Percentiles rank a stretch among this genome's conserved stretches.
phyloP scores from a whole-genome alignment of 2,113 vertebrate genomes.

The Otocyon megalotis region DNA sequence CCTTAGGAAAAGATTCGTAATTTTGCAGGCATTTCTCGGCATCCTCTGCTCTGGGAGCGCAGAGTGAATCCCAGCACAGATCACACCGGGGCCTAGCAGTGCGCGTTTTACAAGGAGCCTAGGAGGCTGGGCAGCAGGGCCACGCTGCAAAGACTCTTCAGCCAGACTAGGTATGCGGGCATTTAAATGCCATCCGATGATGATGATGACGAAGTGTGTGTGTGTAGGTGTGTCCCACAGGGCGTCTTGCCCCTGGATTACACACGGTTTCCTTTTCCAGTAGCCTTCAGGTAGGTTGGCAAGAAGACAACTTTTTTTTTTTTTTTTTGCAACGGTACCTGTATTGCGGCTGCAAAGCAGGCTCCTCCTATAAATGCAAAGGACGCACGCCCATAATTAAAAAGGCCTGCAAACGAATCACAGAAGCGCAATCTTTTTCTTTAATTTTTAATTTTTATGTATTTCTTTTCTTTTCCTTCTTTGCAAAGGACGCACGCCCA shows the following conservation, averaged over 20 bases:
- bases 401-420: background rate
- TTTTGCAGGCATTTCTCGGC: background rate
- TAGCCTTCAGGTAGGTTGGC: conserved; percentile 80
- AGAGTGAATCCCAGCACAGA: background rate
- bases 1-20: background rate
- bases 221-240: conserved; percentile 72
- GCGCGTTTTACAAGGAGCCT: background rate
- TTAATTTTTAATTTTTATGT: no score
- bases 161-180: background rate
- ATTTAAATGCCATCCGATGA: conserved; percentile 57
- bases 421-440: background rate
- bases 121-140: background rate
- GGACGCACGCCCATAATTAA: background rate
- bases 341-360: conserved; percentile 22
- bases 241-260: conserved; percentile 35
- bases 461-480: no score
- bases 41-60: background rate
- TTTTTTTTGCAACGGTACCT: conserved; percentile 62
- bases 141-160: background rate
- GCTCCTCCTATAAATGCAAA: background rate
- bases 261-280: conserved; percentile 53
- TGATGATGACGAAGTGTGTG: background rate
- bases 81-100: background rate
- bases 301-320: conserved; percentile 37
- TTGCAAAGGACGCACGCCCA: no score